Conservation (phyloP, 1,140 invertebrate genomes). For the Neotoxoptera formosana region DNA sequence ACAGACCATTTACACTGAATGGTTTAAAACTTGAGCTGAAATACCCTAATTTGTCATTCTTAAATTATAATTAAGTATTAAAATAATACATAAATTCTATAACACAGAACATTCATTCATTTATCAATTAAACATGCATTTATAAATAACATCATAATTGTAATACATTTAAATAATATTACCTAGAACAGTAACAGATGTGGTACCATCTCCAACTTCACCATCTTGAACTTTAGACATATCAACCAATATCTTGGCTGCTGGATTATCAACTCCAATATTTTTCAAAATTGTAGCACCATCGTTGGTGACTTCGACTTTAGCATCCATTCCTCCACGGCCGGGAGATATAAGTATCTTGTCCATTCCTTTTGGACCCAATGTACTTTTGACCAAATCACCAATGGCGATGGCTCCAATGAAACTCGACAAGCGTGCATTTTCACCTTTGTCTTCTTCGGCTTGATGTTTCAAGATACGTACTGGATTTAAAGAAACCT, state of each 20-base stretch:
- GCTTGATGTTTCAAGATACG: conserved; percentile 94
- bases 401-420: conserved; percentile 98
- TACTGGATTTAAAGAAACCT: conserved; percentile 92
- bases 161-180: conserved; percentile 59
- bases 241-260: conserved; percentile 97
- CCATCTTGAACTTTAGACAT: conserved; percentile 99
- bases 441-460: conserved; percentile 97
- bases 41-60: not conserved
- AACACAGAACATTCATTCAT: not conserved
- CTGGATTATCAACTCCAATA: conserved; percentile 98
- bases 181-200: conserved; percentile 95
- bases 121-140: not conserved
- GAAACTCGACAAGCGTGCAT: conserved; percentile 94
- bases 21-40: not conserved
- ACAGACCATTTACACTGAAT: not conserved
- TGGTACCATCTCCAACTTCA: conserved; percentile 99
- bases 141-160: not conserved
- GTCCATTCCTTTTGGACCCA: conserved; percentile 99
- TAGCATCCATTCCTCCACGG: conserved; percentile 70
- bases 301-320: conserved; percentile 98
- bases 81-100: not conserved
- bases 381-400: conserved; percentile 96
- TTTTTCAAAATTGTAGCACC: conserved; percentile 98
- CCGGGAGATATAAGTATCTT: conserved; percentile 94
- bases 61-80: not conserved